Evolutionary conservation across 2,888 invertebrate genomes (phyloP).

Genomic region (Microplitis manilae): DNA sequence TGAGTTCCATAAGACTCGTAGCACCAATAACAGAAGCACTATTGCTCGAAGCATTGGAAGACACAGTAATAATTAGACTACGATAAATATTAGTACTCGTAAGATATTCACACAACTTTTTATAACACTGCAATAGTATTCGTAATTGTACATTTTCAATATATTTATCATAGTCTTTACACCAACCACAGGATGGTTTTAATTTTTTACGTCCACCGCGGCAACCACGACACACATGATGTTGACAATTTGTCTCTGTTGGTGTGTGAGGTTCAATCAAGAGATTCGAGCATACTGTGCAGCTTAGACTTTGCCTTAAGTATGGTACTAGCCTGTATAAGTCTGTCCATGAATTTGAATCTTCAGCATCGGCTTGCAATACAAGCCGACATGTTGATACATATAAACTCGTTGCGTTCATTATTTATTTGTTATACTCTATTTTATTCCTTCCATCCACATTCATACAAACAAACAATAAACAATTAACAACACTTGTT

Average conservation of each 20-base stretch:
- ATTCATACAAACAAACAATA: not conserved
- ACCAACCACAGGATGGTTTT: slow-evolving; percentile 88
- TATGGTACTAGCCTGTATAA: slow-evolving; percentile 87
- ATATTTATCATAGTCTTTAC: slow-evolving; percentile 87
- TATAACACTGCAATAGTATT: slow-evolving; percentile 89
- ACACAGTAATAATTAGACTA: slow-evolving; percentile 72
- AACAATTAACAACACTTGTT: slow-evolving; percentile 8
- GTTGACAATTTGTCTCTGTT: slow-evolving; percentile 85
- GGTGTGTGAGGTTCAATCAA: slow-evolving; percentile 88
- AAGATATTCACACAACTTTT: slow-evolving; percentile 89
- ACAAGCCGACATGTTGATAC: slow-evolving; percentile 87
- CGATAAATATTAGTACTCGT: slow-evolving; percentile 82
- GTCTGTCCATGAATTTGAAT: slow-evolving; percentile 85
- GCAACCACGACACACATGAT: slow-evolving; percentile 90
- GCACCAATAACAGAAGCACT: slow-evolving; percentile 73
- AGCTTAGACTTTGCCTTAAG: slow-evolving; percentile 88
- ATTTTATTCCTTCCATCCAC: not conserved
- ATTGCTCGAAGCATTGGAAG: slow-evolving; percentile 74
- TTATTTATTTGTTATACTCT: slow-evolving; percentile 60
- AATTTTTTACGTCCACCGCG: slow-evolving; percentile 88
- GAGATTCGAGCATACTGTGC: slow-evolving; percentile 90
- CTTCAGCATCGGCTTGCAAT: slow-evolving; percentile 81
- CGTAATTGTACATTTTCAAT: slow-evolving; percentile 86
- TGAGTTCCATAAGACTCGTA: slow-evolving; percentile 80
- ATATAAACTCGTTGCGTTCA: slow-evolving; percentile 88